Evolutionary conservation across 2,797 vertebrate species (phyloP), one percentile per base, ranked within the genome.

Genomic region (Adelosebastes latens): DNA sequence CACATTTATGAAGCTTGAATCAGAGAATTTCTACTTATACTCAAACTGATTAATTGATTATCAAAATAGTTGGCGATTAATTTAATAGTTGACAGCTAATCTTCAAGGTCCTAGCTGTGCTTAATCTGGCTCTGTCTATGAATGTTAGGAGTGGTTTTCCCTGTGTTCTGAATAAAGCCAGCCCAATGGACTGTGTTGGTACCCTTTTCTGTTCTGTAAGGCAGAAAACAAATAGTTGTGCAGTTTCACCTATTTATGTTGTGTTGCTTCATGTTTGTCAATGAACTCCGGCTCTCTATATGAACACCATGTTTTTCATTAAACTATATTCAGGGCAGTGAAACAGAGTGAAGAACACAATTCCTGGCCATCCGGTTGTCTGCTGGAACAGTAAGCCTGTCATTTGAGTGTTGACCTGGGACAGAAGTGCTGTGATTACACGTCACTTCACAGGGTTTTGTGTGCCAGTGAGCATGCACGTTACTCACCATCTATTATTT

Each of bases 331-430:
- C 16, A 49, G 42, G 27, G 25, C 25, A 24, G 59, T 58, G 59
- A 72, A 65, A 69, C 16, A 16, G 39, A 78, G 25, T 24, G 11
- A 61, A 78, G 16, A 3, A 34, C 42, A 29, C 73, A 53, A 64
- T 78, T 82, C 34, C 31, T 53, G 42, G 67, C 22, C 39, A 4
- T 25, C 13, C 75, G 22, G 31, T 52, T 55, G 10, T 78, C 13
- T 52, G 39, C 61, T 79, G 64, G 71, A 79, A 31, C 56, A 53
- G 58, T 55, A 46, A 56, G 61, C 72, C 63, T 84, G 67, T 76
- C 77, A 80, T 64, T 82, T 79, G 14, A 71, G 66, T 82, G 69
- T 69, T 77, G 72, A 79, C 68, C 61, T 74, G 72, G 60, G 72
- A 72, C 69, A 78, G 55, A 34, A 11, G 25, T 46, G 39, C 42